Percentiles rank a stretch among this genome's conserved stretches.
phyloP scores from a whole-genome alignment of 2,888 invertebrate genomes.

The Hylaea fasciaria region DNA sequence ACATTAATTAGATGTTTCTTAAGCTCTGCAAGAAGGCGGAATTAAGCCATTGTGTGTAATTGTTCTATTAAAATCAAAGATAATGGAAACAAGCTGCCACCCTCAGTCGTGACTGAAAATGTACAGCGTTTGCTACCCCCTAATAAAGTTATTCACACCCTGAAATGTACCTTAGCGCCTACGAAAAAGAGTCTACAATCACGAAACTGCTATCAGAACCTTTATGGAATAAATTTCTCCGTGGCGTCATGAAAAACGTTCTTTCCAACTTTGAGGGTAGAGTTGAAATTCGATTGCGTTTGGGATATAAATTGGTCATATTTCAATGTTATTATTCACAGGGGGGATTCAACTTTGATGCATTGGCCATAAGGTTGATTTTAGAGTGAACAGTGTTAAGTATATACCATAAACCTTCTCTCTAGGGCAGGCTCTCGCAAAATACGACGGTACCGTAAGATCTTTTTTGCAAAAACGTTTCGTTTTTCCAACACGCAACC shows the following conservation, averaged over 20 bases:
- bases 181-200: constrained; percentile 38
- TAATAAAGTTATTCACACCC: constrained; percentile 54
- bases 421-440: constrained; percentile 18
- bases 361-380: not conserved
- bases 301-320: constrained; percentile 26
- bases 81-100: constrained; percentile 65
- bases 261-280: constrained; percentile 23
- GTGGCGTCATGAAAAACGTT: constrained; percentile 17
- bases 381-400: constrained; percentile 3
- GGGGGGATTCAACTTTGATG: not conserved
- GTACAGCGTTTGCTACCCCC: constrained; percentile 60
- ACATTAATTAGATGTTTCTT: too few species aligned
- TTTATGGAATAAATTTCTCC: constrained; percentile 53
- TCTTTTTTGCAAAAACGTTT: constrained; percentile 30
- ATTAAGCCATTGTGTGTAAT: not conserved
- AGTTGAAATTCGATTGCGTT: constrained; percentile 32
- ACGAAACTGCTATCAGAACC: constrained; percentile 31
- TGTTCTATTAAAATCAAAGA: constrained; percentile 47
- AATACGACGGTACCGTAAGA: constrained; percentile 20
- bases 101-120: constrained; percentile 63
- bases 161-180: constrained; percentile 47
- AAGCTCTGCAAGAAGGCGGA: too few species aligned
- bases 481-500: constrained; percentile 25
- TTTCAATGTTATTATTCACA: constrained; percentile 20
- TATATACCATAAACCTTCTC: constrained; percentile 19